These are phyloP conservation scores for Megalops atlanticus DNA, from an alignment of 2,113 vertebrate species.

Conservation along the genomic window DNA sequence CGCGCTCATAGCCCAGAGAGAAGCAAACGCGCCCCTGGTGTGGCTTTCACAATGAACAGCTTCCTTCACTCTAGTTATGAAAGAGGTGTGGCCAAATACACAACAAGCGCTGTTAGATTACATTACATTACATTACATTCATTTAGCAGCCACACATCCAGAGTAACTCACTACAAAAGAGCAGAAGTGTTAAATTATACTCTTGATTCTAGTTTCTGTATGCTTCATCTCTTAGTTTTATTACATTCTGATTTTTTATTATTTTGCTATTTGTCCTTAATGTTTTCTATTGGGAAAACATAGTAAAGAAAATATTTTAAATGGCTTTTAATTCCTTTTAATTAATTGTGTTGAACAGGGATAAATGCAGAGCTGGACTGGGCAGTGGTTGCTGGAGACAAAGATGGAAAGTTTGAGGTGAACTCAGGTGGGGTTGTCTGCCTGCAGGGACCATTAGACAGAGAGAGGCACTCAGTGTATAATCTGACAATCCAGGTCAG, in stretches of 20 bases:
- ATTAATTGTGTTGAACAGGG: conserved; percentile 48
- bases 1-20: background rate
- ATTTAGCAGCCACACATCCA: too few relatives aligned
- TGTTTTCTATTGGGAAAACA: background rate
- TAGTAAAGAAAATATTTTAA: background rate
- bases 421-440: conserved; percentile 56
- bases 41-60: background rate
- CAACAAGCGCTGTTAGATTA: too few relatives aligned
- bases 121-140: too few relatives aligned
- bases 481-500: conserved; percentile 63
- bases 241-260: background rate
- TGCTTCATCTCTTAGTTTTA: background rate
- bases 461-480: conserved; percentile 60
- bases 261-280: background rate
- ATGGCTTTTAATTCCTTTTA: conserved; percentile 13
- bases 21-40: background rate
- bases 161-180: too few relatives aligned
- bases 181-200: background rate
- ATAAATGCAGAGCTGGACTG: conserved; percentile 56
- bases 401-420: conserved; percentile 54
- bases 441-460: conserved; percentile 59
- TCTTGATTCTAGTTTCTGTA: background rate
- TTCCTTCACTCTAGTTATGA: background rate
- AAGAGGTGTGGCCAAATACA: background rate
- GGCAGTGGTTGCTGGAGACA: conserved; percentile 54